Evolutionary conservation across 2,797 vertebrate species (phyloP).

Genomic region (Geotrypetes seraphini): DNA sequence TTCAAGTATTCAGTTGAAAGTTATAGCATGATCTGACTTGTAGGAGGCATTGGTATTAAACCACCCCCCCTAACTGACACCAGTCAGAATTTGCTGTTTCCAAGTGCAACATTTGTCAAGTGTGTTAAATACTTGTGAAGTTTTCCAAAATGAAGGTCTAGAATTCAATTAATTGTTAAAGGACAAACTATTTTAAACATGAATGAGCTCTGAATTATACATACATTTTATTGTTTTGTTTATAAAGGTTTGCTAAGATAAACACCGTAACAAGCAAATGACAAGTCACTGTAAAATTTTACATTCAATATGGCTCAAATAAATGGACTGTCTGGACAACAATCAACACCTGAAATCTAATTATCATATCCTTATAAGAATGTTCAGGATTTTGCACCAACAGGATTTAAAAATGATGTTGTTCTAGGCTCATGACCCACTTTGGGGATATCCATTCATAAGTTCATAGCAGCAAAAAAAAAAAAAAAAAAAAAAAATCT

Average conservation of each 20-base stretch:
- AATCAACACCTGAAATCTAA: constrained; percentile 20
- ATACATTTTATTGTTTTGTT: constrained; percentile 35
- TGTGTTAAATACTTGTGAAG: constrained; percentile 46
- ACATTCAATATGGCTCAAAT: no score
- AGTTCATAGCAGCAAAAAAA: constrained; percentile 56
- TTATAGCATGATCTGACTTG: constrained; percentile 78
- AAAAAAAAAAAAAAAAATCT: constrained; percentile 53
- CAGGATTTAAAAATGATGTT: constrained; percentile 35
- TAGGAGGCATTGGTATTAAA: constrained; percentile 55
- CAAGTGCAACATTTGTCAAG: constrained; percentile 52
- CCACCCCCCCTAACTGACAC: constrained; percentile 56
- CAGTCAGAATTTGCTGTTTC: constrained; percentile 51
- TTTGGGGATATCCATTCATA: constrained; percentile 45
- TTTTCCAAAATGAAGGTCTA: constrained; percentile 36
- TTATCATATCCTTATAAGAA: constrained; percentile 41
- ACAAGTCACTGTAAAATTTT: no score
- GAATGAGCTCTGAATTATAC: constrained; percentile 39
- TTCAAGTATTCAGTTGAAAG: constrained; percentile 92
- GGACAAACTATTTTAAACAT: constrained; percentile 51
- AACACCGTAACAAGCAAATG: constrained; percentile 40
- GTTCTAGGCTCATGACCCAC: constrained; percentile 54
- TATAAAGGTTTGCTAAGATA: constrained; percentile 37
- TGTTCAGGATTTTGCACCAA: constrained; percentile 48
- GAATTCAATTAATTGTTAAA: constrained; percentile 43
- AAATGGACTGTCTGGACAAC: constrained; percentile 27